These are phyloP conservation scores for Molossus alvarezi DNA, from an alignment of 2,797 vertebrate species.

Conservation along the genomic window DNA sequence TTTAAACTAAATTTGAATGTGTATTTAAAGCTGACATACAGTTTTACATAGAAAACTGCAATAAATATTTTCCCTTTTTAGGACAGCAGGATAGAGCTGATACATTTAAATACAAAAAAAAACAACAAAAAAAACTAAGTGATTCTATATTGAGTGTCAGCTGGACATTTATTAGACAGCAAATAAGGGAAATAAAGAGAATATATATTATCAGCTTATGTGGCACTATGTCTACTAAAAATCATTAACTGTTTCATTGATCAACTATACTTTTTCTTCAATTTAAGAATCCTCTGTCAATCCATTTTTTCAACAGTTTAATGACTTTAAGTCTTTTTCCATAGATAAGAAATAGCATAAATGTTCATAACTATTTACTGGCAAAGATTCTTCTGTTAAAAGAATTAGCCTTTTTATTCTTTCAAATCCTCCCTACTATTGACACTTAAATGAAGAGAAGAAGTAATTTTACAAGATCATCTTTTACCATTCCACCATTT, in stretches of 20 bases:
- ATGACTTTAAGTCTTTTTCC: background rate
- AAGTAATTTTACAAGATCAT: background rate
- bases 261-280: background rate
- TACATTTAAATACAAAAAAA: background rate
- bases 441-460: background rate
- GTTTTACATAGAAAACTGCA: slow-evolving; percentile 19
- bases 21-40: background rate
- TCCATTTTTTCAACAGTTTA: background rate
- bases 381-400: background rate
- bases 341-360: background rate
- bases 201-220: background rate
- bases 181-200: background rate
- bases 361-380: background rate
- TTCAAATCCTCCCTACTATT: slow-evolving; percentile 1
- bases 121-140: background rate
- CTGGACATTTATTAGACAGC: background rate
- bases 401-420: slow-evolving; percentile 2
- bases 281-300: background rate
- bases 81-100: background rate
- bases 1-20: background rate
- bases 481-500: background rate
- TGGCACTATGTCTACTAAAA: background rate
- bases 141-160: background rate
- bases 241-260: background rate
- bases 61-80: background rate